A percentile compares a stretch with the other conserved stretches of the same genome.
Evolutionary conservation across 2,888 invertebrate genomes (phyloP).

Genomic region (Timema cristinae): DNA sequence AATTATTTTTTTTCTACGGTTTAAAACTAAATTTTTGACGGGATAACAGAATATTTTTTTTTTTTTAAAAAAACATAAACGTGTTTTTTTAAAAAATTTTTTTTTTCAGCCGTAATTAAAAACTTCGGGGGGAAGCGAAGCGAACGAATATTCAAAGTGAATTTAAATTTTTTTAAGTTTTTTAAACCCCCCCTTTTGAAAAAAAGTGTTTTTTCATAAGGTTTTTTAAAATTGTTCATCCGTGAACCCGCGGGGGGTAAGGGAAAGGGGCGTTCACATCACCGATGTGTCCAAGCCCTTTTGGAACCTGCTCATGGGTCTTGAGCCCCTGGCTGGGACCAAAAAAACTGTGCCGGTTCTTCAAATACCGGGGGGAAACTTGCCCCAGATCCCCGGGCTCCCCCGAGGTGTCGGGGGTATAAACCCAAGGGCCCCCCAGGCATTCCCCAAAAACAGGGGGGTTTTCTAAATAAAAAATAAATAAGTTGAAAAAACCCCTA

Average conservation of each 20-base stretch:
- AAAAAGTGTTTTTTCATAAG: too few relatives aligned
- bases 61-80: too few relatives aligned
- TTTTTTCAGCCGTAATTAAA: too few relatives aligned
- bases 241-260: constrained; percentile 63
- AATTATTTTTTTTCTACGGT: too few relatives aligned
- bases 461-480: constrained; percentile 29
- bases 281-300: constrained; percentile 98
- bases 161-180: too few relatives aligned
- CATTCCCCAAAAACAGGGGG: constrained; percentile 87
- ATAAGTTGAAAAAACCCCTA: too few relatives aligned
- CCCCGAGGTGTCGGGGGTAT: constrained; percentile 86
- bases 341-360: constrained; percentile 60
- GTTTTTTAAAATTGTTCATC: constrained; percentile 16
- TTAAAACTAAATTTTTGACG: too few relatives aligned
- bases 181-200: too few relatives aligned
- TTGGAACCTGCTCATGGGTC: constrained; percentile 92
- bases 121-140: too few relatives aligned
- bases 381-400: constrained; percentile 87
- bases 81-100: too few relatives aligned
- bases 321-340: constrained; percentile 86
- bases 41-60: too few relatives aligned
- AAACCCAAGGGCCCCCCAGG: constrained; percentile 62
- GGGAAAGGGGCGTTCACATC: constrained; percentile 64
- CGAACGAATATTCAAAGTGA: too few relatives aligned
- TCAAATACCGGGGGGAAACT: constrained; percentile 77